Percentiles rank a stretch among this genome's conserved stretches.
phyloP scores from a whole-genome alignment of 2,113 vertebrate genomes.

The Lontra canadensis region DNA sequence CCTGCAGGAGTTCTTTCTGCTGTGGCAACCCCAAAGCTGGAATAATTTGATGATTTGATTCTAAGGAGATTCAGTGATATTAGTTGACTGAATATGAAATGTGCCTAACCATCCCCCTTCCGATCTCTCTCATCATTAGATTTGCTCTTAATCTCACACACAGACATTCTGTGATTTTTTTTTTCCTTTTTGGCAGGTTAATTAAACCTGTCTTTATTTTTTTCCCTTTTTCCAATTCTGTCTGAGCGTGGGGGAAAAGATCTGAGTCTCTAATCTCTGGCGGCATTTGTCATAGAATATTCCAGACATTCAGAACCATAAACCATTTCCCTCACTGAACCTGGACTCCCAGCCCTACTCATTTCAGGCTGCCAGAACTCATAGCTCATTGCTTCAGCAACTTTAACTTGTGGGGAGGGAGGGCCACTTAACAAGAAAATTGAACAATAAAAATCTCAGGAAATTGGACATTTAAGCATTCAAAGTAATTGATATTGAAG shows the following conservation, averaged over 20 bases:
- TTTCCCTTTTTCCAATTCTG: neutral
- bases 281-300: neutral
- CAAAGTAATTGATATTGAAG: conserved; percentile 81
- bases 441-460: conserved; percentile 81
- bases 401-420: neutral
- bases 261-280: conserved; percentile 48
- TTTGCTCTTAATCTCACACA: conserved; percentile 75
- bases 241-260: conserved; percentile 26
- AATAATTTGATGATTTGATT: conserved; percentile 70
- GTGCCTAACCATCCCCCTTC: conserved; percentile 24
- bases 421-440: conserved; percentile 75
- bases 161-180: conserved; percentile 65
- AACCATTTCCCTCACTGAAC: neutral
- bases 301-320: conserved; percentile 2
- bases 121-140: conserved; percentile 72
- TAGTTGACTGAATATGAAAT: conserved; percentile 68
- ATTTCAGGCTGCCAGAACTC: neutral
- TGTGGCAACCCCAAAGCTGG: neutral
- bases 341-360: neutral
- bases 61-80: conserved; percentile 61
- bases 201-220: conserved; percentile 76
- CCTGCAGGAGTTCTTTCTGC: conserved; percentile 10
- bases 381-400: neutral
- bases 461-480: conserved; percentile 81
- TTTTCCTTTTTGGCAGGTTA: conserved; percentile 72